A percentile compares a stretch with the other conserved stretches of the same genome.
These are phyloP conservation scores for Danionella cerebrum DNA, from an alignment of 2,113 vertebrate species.

Conservation along the genomic window DNA sequence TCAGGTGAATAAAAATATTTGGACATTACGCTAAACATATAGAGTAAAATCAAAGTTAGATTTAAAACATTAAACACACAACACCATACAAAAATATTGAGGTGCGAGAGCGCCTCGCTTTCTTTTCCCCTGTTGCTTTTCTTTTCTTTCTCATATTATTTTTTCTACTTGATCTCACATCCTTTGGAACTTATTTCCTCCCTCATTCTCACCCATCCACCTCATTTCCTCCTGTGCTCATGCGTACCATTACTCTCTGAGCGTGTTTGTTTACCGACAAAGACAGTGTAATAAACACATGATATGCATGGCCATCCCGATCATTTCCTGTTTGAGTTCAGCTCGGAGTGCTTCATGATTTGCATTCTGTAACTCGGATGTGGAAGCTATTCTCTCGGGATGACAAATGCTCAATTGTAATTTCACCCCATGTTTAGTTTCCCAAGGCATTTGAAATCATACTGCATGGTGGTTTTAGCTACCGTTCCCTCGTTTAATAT, in stretches of 20 bases:
- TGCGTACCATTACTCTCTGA: background rate
- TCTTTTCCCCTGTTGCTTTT: background rate
- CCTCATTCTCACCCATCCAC: background rate
- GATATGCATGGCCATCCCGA: constrained; percentile 31
- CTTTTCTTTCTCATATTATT: background rate
- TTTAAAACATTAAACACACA: too few relatives aligned
- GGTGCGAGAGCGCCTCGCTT: background rate
- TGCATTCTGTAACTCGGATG: background rate
- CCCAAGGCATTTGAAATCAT: background rate
- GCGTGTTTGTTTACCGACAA: constrained; percentile 26
- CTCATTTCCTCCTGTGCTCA: constrained; percentile 16
- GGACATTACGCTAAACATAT: too few relatives aligned
- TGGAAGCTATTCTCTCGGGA: constrained; percentile 12
- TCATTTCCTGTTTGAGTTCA: constrained; percentile 34
- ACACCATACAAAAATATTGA: too few relatives aligned
- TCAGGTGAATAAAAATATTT: too few relatives aligned
- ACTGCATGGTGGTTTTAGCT: background rate
- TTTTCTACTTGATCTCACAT: background rate
- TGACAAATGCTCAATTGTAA: constrained; percentile 4
- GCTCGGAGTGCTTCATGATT: constrained; percentile 31
- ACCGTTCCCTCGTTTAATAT: background rate
- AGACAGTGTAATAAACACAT: constrained; percentile 31
- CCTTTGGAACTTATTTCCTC: background rate
- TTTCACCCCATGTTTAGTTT: background rate
- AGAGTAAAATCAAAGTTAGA: too few relatives aligned